Percentiles rank a stretch among this genome's conserved stretches.
Evolutionary conservation across 2,888 invertebrate genomes (phyloP).

Genomic region (Ptilodon capucinus): DNA sequence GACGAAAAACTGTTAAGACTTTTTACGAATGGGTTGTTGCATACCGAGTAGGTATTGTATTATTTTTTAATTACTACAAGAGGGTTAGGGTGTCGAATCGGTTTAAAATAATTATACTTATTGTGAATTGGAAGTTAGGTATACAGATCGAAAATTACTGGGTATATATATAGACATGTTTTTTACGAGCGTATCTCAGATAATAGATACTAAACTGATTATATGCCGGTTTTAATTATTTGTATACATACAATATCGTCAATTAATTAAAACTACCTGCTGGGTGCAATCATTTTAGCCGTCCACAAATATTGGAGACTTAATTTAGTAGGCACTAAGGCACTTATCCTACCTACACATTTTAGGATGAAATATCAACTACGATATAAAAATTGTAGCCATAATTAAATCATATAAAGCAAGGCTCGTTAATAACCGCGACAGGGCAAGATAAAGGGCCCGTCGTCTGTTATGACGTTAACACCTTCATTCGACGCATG

Average conservation of each 20-base stretch:
- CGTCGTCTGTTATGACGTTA: slow-evolving; percentile 56
- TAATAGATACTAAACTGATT: too few relatives aligned
- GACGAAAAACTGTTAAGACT: slow-evolving; percentile 56
- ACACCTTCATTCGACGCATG: slow-evolving; percentile 52
- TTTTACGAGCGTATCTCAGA: too few relatives aligned
- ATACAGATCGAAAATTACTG: too few relatives aligned
- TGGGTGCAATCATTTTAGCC: too few relatives aligned
- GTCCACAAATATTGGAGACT: too few relatives aligned
- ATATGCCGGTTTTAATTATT: too few relatives aligned
- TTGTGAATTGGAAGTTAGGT: slow-evolving; percentile 4
- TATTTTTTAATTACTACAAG: slow-evolving; percentile 36
- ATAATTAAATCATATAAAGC: slow-evolving; percentile 48
- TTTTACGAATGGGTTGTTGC: slow-evolving; percentile 72
- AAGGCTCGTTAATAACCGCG: slow-evolving; percentile 44
- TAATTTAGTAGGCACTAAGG: too few relatives aligned
- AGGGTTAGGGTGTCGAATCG: slow-evolving; percentile 31
- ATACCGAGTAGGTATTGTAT: slow-evolving; percentile 37
- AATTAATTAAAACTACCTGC: too few relatives aligned
- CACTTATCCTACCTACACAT: too few relatives aligned
- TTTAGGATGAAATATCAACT: too few relatives aligned
- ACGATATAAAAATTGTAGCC: slow-evolving; percentile 10
- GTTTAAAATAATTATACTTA: slow-evolving; percentile 27
- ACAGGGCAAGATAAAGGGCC: slow-evolving; percentile 42
- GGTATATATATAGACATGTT: too few relatives aligned
- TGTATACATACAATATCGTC: too few relatives aligned